Base-by-base conservation (phyloP, 2,797 vertebrate genomes). In the Gadopsis marmoratus region DNA sequence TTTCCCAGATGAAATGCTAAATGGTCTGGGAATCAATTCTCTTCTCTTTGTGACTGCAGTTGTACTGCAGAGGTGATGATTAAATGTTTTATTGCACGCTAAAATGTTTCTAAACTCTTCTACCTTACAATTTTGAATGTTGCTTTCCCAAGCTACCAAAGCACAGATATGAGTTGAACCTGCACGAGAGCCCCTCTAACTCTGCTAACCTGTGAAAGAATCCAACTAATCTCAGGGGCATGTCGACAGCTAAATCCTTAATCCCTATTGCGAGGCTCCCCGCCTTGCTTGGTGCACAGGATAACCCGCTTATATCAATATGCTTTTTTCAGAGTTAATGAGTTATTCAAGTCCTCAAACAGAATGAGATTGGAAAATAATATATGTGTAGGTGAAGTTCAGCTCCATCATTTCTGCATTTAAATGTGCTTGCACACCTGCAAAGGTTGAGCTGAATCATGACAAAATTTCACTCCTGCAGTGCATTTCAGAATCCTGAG, bases 211-310 rank as follows among this genome's bases (percentile, higher is more conserved):
- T 86, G 74, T 90, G 84, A 84, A 71, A 88, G 86, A 13, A 93
- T 93, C 85, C 91, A 84, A 92, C 76, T 88, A 90, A 92, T 92
- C 81, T 88, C 84, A 82, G 74, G 76, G 76, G 41, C 90, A 82
- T 91, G 88, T 92, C 51, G 35, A 29, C 51, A n/a, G 80, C 84
- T 91, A 88, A 93, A 82, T 75, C 91, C 74, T 82, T 94, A 93
- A 94, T 93, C 91, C 79, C 58, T 33, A 26, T 80, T 79, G 50
- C 66, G n/a, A 81, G 54, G 58, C 68, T 79, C 47, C 56, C 39
- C 5, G 2, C 13, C 64, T 70, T 17, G 71, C 75, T 69, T 78
- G 75, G 65, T 79, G 75, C 45, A 69, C 48, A 51, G 37, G 65
- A 67, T 90, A 92, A 90, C 87, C 86, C 7, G 66, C 82, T 92